Percentiles rank a stretch among this genome's conserved stretches.
Conservation (phyloP, 2,113 vertebrate genomes). For the Salvelinus alpinus region DNA sequence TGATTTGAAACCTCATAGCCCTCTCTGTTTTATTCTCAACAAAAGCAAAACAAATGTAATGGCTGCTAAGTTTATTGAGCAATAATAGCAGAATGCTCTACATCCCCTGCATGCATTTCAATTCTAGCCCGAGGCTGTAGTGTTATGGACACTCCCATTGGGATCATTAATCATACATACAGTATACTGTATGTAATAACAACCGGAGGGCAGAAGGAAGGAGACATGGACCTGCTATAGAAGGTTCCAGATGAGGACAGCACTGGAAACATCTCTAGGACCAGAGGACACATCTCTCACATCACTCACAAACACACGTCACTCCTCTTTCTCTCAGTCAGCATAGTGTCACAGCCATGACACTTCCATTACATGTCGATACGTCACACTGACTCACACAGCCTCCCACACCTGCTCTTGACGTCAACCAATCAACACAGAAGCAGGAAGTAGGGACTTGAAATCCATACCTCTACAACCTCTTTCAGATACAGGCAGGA, state of each 20-base stretch:
- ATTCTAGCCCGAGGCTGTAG: slow-evolving; percentile 68
- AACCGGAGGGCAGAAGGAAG: slow-evolving; percentile 37
- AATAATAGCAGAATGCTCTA: slow-evolving; percentile 70
- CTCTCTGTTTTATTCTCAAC: slow-evolving; percentile 64
- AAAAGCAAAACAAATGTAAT: slow-evolving; percentile 68
- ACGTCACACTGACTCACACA: not conserved
- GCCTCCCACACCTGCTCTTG: not conserved
- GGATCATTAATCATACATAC: slow-evolving; percentile 69
- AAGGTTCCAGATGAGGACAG: slow-evolving; percentile 42
- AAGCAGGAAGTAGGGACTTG: not conserved
- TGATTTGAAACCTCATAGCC: slow-evolving; percentile 64
- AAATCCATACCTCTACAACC: not conserved
- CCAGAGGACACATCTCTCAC: slow-evolving; percentile 20
- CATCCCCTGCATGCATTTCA: slow-evolving; percentile 71
- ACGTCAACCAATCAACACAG: not conserved
- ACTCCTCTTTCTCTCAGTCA: not conserved
- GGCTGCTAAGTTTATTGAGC: slow-evolving; percentile 71
- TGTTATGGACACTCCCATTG: slow-evolving; percentile 56
- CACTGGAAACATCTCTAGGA: slow-evolving; percentile 2
- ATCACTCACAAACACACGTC: slow-evolving; percentile 23
- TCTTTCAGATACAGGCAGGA: not conserved
- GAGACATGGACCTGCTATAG: not conserved
- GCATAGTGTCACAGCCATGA: not conserved
- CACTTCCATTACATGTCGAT: not conserved
- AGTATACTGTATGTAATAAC: slow-evolving; percentile 53